These are phyloP conservation scores for Aegithalos caudatus DNA, from an alignment of 2,113 vertebrate genomes.

Conservation along the genomic window DNA sequence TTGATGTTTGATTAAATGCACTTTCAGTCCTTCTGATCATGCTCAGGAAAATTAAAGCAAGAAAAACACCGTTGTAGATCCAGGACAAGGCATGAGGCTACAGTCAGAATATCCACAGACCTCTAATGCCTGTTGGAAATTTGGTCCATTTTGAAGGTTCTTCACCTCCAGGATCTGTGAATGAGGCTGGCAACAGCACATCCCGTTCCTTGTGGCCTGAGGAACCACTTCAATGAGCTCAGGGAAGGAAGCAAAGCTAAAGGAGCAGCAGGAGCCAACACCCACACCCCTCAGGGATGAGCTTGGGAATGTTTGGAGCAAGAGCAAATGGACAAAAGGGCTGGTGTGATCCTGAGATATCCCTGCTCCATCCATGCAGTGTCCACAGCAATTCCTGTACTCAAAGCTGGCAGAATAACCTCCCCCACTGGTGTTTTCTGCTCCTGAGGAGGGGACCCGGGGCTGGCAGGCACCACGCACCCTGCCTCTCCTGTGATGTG, in stretches of 20 bases:
- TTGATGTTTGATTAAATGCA: neutral
- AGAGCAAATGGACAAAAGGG: neutral
- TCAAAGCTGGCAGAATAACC: neutral
- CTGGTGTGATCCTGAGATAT: neutral
- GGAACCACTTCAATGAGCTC: rapidly evolving
- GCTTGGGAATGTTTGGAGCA: neutral
- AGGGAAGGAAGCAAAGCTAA: neutral
- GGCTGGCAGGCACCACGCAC: neutral
- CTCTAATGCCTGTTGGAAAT: neutral
- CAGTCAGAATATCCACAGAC: neutral
- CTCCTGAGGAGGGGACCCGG: rapidly evolving
- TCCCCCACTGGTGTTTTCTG: neutral
- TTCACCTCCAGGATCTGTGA: neutral
- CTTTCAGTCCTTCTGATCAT: neutral
- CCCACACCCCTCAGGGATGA: rapidly evolving
- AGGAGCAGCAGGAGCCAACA: neutral
- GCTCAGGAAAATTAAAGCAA: neutral
- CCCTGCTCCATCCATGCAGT: neutral
- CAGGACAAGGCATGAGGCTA: neutral
- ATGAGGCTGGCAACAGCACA: neutral
- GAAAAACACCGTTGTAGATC: neutral
- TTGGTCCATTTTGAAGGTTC: neutral
- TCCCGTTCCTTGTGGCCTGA: neutral
- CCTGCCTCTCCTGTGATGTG: neutral
- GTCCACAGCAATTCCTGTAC: neutral